Base-by-base conservation (phyloP, 2,797 vertebrate genomes). In the Hypotaenidia okinawae region DNA sequence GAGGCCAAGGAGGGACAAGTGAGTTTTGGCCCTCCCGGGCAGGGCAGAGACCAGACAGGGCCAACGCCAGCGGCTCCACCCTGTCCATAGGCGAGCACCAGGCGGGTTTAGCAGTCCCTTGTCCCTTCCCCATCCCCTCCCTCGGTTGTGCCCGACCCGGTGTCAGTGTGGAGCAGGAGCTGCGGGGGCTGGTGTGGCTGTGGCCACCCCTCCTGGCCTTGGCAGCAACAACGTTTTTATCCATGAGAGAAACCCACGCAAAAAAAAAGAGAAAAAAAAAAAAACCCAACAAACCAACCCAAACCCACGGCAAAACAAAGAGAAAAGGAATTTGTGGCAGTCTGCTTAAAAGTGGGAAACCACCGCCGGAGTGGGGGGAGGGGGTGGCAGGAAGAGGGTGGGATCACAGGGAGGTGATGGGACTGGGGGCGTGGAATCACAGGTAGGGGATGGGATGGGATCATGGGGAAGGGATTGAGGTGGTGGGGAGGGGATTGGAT, bases 81-180 rank as follows among this genome's bases (percentile, higher is more conserved):
- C 97, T 97, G 96, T 96, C 79, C 96, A 78, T 96, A 89, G 97
- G 96, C 92, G 77, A 91, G 93, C 91, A 84, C 93, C 88, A 79
- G 96, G 90, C 66, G n/a, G 87, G 94, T 79, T 90, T 39, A 57
- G 66, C 0, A 0, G 66, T 80, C 90, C 92, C 80, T 69, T 30
- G 24, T 74, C 72, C 80, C 66, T 54, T 63, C 74, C 67, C 76
- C 4, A 7, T 88, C 67, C 91, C 9, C 5, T 58, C 45, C 81
- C 41, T 39, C 64, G 4, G 74, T 68, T 68, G 80, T 90, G 64
- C 90, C 81, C 0, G 0, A 63, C 39, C 49, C 73, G 15, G 22
- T 51, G 77, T 74, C 93, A 57, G 69, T 2, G 2, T 16, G n/a
- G 70, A 84, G 83, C 57, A 84, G 84, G 93, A 90, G 84, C 77